A percentile compares a stretch with the other conserved stretches of the same genome.
Conservation (phyloP, 2,888 invertebrate species). For the Oligia fasciuncula region DNA sequence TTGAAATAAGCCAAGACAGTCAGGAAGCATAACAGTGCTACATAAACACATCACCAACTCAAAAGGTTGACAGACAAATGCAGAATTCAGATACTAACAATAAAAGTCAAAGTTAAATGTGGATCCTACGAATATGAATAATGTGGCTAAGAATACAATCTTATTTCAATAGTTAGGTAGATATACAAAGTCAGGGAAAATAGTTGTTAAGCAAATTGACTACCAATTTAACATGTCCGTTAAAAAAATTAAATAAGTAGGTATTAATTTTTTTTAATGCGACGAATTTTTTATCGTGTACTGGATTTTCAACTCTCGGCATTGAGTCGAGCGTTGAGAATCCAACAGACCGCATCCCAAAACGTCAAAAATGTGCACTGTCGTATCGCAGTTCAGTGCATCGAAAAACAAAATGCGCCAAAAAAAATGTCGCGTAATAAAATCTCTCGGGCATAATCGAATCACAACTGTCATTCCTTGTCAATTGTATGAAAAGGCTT, state of each 20-base stretch:
- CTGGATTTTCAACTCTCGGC: neutral
- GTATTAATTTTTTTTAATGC: neutral
- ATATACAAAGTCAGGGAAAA: too few relatives aligned
- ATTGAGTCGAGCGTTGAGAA: neutral
- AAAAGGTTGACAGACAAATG: slow-evolving; percentile 29
- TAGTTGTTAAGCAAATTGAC: neutral
- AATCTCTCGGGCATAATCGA: neutral
- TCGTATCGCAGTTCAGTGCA: neutral
- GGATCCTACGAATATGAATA: slow-evolving; percentile 13
- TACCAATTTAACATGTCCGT: neutral
- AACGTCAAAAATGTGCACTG: neutral
- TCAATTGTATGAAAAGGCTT: neutral
- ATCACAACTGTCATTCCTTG: neutral
- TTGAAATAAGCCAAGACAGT: neutral
- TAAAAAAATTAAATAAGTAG: too few relatives aligned
- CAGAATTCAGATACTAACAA: slow-evolving; percentile 20
- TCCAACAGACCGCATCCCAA: neutral
- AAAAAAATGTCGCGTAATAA: neutral
- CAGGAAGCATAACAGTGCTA: slow-evolving; percentile 13
- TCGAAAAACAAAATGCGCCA: neutral
- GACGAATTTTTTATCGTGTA: neutral
- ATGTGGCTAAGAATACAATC: slow-evolving; percentile 22
- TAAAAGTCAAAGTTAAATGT: slow-evolving; percentile 34
- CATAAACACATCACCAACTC: slow-evolving; percentile 40
- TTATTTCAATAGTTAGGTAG: neutral